Conservation (phyloP, 2,113 vertebrate genomes). For the Malurus melanocephalus region DNA sequence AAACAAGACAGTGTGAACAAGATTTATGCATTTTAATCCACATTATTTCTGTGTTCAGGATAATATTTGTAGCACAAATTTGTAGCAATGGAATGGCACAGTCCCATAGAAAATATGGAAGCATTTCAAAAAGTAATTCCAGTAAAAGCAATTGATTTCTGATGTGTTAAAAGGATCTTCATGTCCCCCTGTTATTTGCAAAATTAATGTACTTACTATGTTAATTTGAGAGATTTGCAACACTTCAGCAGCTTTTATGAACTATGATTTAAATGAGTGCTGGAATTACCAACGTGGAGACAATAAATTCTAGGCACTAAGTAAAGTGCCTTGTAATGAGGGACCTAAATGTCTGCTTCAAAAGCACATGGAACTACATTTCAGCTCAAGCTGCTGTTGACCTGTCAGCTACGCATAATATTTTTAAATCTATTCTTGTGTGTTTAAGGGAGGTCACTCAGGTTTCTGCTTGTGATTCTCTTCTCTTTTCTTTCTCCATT, state of each 20-base stretch:
- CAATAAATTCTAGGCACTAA: constrained; percentile 24
- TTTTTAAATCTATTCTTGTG: background rate
- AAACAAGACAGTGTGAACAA: background rate
- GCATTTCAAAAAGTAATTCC: constrained; percentile 29
- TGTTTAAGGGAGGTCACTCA: background rate
- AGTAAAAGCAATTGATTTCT: constrained; percentile 44
- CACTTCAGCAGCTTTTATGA: constrained; percentile 46
- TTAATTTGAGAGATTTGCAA: constrained; percentile 54
- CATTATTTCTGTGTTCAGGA: background rate
- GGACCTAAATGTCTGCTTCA: background rate
- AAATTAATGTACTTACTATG: constrained; percentile 46
- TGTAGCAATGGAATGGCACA: background rate
- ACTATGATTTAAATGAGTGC: constrained; percentile 33
- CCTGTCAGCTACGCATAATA: background rate
- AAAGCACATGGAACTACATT: background rate
- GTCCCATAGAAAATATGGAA: constrained; percentile 12
- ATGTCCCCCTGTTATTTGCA: constrained; percentile 18
- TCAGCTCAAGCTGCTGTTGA: background rate
- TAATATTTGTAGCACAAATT: background rate
- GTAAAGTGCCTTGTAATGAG: constrained; percentile 13
- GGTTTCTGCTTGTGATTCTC: background rate
- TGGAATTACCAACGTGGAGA: background rate
- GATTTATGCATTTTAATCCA: constrained; percentile 18
- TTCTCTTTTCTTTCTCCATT: background rate
- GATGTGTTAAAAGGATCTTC: constrained; percentile 26